phyloP scores from a whole-genome alignment of 2,888 invertebrate genomes.

The Ptycholaimellus sp. region DNA sequence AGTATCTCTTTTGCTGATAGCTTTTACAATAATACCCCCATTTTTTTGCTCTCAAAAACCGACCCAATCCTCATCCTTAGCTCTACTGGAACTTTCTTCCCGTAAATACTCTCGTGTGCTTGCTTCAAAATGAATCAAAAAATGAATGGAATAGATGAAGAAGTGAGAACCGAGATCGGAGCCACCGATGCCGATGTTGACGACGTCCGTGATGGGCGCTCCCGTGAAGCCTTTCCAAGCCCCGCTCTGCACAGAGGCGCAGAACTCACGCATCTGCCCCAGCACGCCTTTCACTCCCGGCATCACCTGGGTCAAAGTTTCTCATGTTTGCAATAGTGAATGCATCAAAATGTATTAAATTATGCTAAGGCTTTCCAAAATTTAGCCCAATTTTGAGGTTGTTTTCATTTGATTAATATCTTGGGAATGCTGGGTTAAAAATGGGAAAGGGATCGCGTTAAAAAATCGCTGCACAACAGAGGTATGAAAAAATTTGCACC shows the following conservation, averaged over 20 bases:
- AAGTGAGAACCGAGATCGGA: constrained; percentile 48
- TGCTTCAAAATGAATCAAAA: neutral
- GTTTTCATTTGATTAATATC: too few relatives aligned
- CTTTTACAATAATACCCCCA: too few relatives aligned
- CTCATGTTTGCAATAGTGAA: too few relatives aligned
- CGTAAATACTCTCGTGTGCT: too few relatives aligned
- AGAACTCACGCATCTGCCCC: constrained; percentile 78
- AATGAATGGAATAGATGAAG: constrained; percentile 1
- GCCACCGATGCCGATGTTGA: constrained; percentile 94
- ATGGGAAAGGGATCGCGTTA: too few relatives aligned
- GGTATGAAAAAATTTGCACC: too few relatives aligned
- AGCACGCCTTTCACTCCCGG: constrained; percentile 72
- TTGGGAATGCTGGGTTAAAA: too few relatives aligned
- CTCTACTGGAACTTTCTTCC: neutral
- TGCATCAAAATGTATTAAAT: neutral
- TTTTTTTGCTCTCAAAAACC: neutral
- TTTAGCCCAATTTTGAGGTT: too few relatives aligned
- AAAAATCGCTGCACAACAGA: too few relatives aligned
- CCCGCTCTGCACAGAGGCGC: constrained; percentile 37
- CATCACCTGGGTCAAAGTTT: constrained; percentile 37
- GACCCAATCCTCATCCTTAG: neutral
- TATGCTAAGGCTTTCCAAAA: too few relatives aligned
- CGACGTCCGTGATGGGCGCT: constrained; percentile 71
- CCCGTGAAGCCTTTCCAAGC: constrained; percentile 55
- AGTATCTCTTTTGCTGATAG: too few relatives aligned